Percentiles rank a stretch among this genome's conserved stretches.
phyloP scores from a whole-genome alignment of 2,888 invertebrate genomes.

The Molorchus minor region DNA sequence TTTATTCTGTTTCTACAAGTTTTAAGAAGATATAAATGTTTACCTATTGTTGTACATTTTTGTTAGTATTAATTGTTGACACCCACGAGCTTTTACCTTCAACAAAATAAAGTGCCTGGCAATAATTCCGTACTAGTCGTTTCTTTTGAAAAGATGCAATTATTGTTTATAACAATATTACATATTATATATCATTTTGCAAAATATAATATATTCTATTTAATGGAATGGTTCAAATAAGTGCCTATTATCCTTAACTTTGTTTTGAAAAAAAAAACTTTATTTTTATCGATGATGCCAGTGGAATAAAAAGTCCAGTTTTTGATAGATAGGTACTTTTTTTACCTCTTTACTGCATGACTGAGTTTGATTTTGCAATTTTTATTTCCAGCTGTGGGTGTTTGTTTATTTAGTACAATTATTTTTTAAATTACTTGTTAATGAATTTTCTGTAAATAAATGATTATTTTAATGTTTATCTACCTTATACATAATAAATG shows the following conservation, averaged over 20 bases:
- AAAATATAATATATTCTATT: conserved; percentile 8
- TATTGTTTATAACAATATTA: conserved; percentile 1
- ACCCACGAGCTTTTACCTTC: conserved; percentile 35
- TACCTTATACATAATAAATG: conserved; percentile 25
- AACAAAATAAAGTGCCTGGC: conserved; percentile 25
- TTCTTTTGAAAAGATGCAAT: conserved; percentile 24
- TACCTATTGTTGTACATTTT: conserved; percentile 50
- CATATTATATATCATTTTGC: conserved; percentile 6
- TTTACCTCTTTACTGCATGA: neutral
- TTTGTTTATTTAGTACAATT: conserved; percentile 24
- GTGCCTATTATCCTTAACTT: neutral
- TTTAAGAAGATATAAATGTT: conserved; percentile 45
- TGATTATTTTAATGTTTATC: conserved; percentile 25
- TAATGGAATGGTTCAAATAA: conserved; percentile 5
- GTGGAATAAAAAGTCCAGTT: neutral
- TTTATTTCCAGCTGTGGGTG: conserved; percentile 20
- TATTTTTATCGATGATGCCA: neutral
- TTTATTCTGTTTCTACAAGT: conserved; percentile 44
- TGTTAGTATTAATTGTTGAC: conserved; percentile 45
- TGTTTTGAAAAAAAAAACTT: neutral
- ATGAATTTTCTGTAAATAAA: conserved; percentile 23
- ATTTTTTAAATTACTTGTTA: conserved; percentile 16
- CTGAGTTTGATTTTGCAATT: conserved; percentile 20
- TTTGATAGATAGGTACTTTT: neutral
- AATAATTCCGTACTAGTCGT: conserved; percentile 32